Percentiles rank a stretch among this genome's conserved stretches.
Conservation (phyloP, 1,140 invertebrate genomes). For the Apolygus lucorum region DNA sequence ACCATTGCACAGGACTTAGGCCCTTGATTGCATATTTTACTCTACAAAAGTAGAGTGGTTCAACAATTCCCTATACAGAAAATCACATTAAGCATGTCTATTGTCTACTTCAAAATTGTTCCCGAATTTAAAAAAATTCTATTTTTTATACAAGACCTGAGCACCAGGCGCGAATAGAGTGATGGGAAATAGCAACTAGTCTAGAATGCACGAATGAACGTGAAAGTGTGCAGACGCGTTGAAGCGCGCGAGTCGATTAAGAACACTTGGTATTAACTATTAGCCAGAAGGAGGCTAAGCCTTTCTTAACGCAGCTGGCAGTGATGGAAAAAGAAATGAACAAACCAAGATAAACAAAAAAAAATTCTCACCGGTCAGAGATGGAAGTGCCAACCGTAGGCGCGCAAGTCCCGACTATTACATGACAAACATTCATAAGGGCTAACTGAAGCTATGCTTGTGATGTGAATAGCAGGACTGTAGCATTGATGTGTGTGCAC, state of each 20-base stretch:
- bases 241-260: slow-evolving; percentile 5
- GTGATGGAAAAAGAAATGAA: slow-evolving; percentile 1
- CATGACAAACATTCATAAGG: slow-evolving; percentile 3
- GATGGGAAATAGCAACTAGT: slow-evolving; percentile 24
- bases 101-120: slow-evolving; percentile 30
- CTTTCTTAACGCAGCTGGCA: slow-evolving; percentile 4
- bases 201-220: slow-evolving; percentile 19
- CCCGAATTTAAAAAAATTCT: slow-evolving; percentile 28
- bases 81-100: slow-evolving; percentile 30
- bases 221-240: slow-evolving; percentile 6
- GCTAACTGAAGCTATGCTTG: slow-evolving; percentile 25
- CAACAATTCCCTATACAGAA: slow-evolving; percentile 26
- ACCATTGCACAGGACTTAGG: slow-evolving; percentile 20
- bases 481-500: slow-evolving; percentile 22
- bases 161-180: slow-evolving; percentile 23
- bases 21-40: slow-evolving; percentile 4
- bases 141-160: slow-evolving; percentile 25
- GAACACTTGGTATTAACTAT: slow-evolving; percentile 13
- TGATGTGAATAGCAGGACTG: slow-evolving; percentile 18
- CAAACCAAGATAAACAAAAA: too few relatives aligned
- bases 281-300: neutral
- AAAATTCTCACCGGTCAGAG: neutral
- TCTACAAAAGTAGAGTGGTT: neutral
- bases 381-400: neutral
- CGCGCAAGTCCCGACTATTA: neutral